phyloP scores from a whole-genome alignment of 1,140 invertebrate species.

The Dinoponera quadriceps region DNA sequence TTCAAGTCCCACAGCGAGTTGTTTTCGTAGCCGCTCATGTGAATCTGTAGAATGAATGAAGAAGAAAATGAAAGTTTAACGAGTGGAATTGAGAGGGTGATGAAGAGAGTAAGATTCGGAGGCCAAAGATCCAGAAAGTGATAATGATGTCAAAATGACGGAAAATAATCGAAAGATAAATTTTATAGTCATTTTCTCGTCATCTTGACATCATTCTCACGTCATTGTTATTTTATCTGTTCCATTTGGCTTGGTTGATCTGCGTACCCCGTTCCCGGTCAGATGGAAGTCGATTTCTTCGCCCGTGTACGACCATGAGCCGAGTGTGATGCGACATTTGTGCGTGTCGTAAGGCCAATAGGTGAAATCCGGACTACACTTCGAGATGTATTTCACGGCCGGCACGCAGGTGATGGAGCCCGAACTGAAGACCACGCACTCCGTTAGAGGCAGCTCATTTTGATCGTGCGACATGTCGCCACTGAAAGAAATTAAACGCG shows the following conservation, averaged over 20 bases:
- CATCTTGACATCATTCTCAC: too few relatives aligned
- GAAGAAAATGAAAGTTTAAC: too few relatives aligned
- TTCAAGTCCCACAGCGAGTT: conserved; percentile 79
- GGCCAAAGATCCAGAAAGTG: too few relatives aligned
- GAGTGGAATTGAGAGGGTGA: too few relatives aligned
- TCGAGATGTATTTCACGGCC: conserved; percentile 72
- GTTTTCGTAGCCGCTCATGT: conserved; percentile 47
- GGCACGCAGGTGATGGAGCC: conserved; percentile 77
- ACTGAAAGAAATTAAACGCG: conserved; percentile 67
- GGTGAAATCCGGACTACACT: conserved; percentile 78
- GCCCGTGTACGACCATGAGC: conserved; percentile 87
- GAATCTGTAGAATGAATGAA: conserved; percentile 36
- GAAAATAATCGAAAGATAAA: too few relatives aligned
- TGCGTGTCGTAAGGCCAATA: conserved; percentile 84
- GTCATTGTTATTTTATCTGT: too few relatives aligned
- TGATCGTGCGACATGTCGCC: conserved; percentile 73
- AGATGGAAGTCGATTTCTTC: conserved; percentile 87
- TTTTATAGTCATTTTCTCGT: too few relatives aligned
- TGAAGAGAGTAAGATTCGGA: too few relatives aligned
- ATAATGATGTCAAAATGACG: too few relatives aligned
- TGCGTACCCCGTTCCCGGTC: conserved; percentile 70
- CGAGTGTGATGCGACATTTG: conserved; percentile 80
- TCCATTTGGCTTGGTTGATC: background rate
- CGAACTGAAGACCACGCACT: conserved; percentile 72
- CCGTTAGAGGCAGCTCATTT: conserved; percentile 71